Evolutionary conservation across 2,888 invertebrate species (phyloP), one percentile per base, ranked within the genome.

Genomic region (Fragum whitleyi): DNA sequence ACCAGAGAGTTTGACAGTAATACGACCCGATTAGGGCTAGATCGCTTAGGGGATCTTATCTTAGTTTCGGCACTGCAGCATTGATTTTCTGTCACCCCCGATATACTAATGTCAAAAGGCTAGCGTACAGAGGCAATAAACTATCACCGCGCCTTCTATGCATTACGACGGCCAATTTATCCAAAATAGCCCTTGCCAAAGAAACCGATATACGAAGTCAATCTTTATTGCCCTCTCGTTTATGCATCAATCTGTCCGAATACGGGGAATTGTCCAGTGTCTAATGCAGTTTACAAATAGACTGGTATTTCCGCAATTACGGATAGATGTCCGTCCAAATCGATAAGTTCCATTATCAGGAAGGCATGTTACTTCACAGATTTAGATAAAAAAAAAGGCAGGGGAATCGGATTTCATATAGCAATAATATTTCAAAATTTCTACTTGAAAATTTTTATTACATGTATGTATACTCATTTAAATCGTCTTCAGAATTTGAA

Each of bases 281-380:
- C 19, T 65, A 65, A 65, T 65, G 61, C 61, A 61, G 32, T 61
- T 61, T 61, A 32, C 61, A 61, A 61, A 61, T 32, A 32, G 61
- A 61, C 32, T 14, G 32, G 32, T 61, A 32, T 61, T 32, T 61
- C 61, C 61, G 61, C 61, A 29, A 61, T 61, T 61, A 11, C 61
- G 61, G 32, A 29, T 61, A 32, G 61, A 61, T 61, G 61, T 61
- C 61, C 32, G 61, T 19, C 11, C 23, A 2, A 61, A 61, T 61
- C 61, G 61, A 61, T 61, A 61, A 61, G 32, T 14, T 61, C 61
- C 61, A 61, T 61, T 61, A 61, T 9, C 61, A 32, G 61, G 28
- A 16, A n/a, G 47, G 47, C 5, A 47, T 3, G 32, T 9, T 3
- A 36, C 32, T 36, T 36, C 9, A n/a, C n/a, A n/a, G n/a, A n/a